Conservation (phyloP, 1,140 invertebrate genomes). For the Cotesia glomerata region DNA sequence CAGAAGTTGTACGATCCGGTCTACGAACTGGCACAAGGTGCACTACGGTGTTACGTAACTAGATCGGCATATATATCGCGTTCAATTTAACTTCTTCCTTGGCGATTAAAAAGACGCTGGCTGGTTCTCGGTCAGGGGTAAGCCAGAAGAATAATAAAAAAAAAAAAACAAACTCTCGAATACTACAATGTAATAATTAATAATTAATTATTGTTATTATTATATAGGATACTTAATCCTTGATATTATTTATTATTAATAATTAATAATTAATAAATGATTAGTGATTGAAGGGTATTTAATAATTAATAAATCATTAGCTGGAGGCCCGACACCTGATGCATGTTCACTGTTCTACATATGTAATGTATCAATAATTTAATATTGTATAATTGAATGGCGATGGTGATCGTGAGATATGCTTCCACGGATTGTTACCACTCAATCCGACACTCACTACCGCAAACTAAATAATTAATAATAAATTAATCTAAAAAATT, state of each 20-base stretch:
- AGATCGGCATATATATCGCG: conserved; percentile 24
- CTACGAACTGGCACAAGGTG: conserved; percentile 37
- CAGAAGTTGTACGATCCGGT: conserved; percentile 19
- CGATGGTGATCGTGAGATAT: background rate
- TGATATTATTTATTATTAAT: background rate
- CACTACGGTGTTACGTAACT: conserved; percentile 30
- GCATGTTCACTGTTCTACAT: no score
- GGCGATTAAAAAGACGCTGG: background rate
- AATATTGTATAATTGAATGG: background rate
- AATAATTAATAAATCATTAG: no score
- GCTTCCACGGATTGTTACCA: conserved; percentile 5
- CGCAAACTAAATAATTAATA: conserved; percentile 26
- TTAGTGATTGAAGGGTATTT: background rate
- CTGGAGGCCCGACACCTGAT: no score
- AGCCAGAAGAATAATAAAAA: background rate
- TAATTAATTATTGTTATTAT: background rate
- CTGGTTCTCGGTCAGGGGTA: conserved; percentile 14
- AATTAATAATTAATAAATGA: background rate
- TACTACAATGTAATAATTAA: background rate
- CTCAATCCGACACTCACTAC: conserved; percentile 30
- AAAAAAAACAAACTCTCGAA: no score
- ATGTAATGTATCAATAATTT: conserved; percentile 16
- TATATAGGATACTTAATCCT: background rate
- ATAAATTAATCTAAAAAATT: no score
- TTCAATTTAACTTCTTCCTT: conserved; percentile 29